phyloP scores from a whole-genome alignment of 2,113 vertebrate genomes.

The Amblyornis subalaris region DNA sequence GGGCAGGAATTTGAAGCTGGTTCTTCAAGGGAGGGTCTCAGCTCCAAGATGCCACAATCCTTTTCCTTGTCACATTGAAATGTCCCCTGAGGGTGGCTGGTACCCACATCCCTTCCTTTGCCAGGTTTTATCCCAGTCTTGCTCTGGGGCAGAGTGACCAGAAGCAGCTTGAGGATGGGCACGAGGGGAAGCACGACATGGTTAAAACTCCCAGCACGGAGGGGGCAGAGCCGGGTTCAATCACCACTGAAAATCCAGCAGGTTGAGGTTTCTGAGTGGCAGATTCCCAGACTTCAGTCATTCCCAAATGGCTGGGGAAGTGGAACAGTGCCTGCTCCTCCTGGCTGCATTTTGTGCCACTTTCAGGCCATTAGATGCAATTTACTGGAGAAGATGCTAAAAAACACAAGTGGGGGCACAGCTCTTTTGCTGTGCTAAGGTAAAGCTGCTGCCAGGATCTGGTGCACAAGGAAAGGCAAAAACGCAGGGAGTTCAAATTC shows the following conservation, averaged over 20 bases:
- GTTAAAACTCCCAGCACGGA: not conserved
- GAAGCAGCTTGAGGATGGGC: not conserved
- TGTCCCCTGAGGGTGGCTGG: not conserved
- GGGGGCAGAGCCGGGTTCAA: not conserved
- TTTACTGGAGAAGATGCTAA: not conserved
- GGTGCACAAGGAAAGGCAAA: not conserved
- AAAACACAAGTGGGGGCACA: not conserved
- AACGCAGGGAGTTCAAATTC: not conserved
- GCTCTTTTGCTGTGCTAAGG: not conserved
- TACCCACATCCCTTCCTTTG: not conserved
- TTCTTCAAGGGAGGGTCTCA: not conserved
- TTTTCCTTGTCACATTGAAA: not conserved
- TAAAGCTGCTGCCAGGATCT: not conserved
- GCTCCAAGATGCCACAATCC: not conserved
- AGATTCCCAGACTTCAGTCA: not conserved
- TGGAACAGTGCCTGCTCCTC: not conserved
- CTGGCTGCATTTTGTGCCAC: not conserved
- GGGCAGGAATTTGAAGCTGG: not conserved
- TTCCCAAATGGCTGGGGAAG: not conserved
- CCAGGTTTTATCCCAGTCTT: not conserved
- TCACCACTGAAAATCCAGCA: not conserved
- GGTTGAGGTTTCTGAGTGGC: not conserved
- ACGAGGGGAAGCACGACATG: not conserved
- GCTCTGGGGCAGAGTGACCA: not conserved
- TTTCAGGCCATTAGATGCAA: not conserved